Conservation (phyloP, 2,113 vertebrate species). For the Centropristis striata region DNA sequence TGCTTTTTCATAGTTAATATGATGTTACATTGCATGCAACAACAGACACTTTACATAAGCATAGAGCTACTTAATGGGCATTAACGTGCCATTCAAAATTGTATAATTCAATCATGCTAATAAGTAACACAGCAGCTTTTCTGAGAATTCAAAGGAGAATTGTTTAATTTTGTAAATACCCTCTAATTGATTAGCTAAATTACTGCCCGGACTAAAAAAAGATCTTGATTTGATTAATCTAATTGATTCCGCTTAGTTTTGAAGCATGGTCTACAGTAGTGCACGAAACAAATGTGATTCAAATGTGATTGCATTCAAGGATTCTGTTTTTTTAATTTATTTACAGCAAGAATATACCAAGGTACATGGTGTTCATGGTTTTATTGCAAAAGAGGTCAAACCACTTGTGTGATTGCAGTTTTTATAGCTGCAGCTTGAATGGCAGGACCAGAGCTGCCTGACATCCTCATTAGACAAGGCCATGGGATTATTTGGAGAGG, state of each 20-base stretch:
- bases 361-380: neutral
- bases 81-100: neutral
- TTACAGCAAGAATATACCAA: conserved; percentile 9
- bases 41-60: neutral
- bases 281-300: conserved; percentile 3
- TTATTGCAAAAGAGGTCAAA: neutral
- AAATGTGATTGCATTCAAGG: neutral
- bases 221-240: conserved; percentile 6
- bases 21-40: neutral
- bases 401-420: neutral
- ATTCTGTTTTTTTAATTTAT: conserved; percentile 19
- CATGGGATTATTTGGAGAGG: conserved; percentile 9
- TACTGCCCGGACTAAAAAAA: neutral
- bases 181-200: conserved; percentile 2
- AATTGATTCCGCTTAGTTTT: conserved; percentile 31
- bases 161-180: neutral
- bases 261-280: neutral
- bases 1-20: neutral
- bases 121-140: neutral
- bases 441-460: neutral
- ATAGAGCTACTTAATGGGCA: neutral
- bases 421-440: neutral
- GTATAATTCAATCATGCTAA: neutral
- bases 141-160: neutral
- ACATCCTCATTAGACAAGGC: neutral